Evolutionary conservation across 2,113 vertebrate species (phyloP), one percentile per base, ranked within the genome.

Genomic region (Halcyon senegalensis): DNA sequence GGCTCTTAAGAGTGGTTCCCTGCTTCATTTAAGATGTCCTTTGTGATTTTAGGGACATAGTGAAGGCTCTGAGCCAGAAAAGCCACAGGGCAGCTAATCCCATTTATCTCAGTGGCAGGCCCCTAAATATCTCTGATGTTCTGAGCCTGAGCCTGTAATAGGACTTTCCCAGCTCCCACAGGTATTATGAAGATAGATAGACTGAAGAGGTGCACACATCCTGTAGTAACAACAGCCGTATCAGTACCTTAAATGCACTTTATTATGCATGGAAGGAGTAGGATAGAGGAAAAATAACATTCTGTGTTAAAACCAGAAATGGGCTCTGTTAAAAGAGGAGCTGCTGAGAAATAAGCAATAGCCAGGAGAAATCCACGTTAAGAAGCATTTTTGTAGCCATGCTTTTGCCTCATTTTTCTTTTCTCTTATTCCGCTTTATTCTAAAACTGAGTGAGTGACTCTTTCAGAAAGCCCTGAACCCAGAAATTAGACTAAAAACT

Each of bases 101-200:
- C 82, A 95, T 96, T 96, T 96, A 85, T 96, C 94, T 96, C 87
- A 37, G 50, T 96, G 95, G 67, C 92, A 96, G 92, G 87, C 74
- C 83, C 39, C 69, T 97, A 96, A 96, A 95, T 93, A 84, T 94
- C 76, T 70, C 63, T 93, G 85, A 78, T 93, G 80, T 92, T 93
- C 60, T 20, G 76, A 80, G 79, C 46, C 85, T 24, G 37, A 80
- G 82, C 69, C 46, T 68, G 16, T 93, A 88, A 94, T 94, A 94
- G 90, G 90, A 90, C 83, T 90, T 90, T 81, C 33, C 83, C 62
- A 81, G 85, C 72, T 96, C 80, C 76, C 83, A 23, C 68, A 86
- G 88, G 76, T 89, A 86, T 96, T 86, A 63, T 19, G 43, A 84
- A 93, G 94, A 95, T 67, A 83, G 75, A 94, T 77, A 56, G 79